Evolutionary conservation across 1,140 invertebrate species (phyloP).

Genomic region (Forficula auricularia): DNA sequence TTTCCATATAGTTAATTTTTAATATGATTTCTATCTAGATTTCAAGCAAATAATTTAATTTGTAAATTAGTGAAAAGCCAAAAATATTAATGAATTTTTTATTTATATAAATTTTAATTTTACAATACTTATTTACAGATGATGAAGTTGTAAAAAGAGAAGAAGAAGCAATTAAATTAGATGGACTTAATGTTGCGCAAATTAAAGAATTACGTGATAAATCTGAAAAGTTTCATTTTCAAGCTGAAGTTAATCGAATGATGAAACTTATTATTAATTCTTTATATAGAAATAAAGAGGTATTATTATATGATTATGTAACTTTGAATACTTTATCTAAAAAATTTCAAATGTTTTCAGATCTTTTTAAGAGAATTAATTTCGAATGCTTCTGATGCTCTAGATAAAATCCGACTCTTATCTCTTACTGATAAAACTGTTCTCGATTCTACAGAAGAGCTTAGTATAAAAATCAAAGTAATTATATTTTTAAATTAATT

Average conservation of each 20-base stretch:
- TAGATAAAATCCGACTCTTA: conserved; percentile 87
- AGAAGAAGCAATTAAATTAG: conserved; percentile 92
- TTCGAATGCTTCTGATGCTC: conserved; percentile 88
- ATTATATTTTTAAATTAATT: not conserved
- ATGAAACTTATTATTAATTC: conserved; percentile 99
- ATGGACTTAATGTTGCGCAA: conserved; percentile 86
- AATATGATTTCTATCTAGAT: too few species aligned
- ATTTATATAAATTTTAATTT: too few species aligned
- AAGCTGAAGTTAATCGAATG: conserved; percentile 95
- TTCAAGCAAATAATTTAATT: too few species aligned
- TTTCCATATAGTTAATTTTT: too few species aligned
- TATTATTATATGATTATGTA: conserved; percentile 21
- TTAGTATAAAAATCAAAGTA: conserved; percentile 80
- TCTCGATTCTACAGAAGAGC: conserved; percentile 59
- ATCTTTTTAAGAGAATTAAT: conserved; percentile 95
- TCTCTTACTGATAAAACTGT: conserved; percentile 73
- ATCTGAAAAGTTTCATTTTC: conserved; percentile 85
- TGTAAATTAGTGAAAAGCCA: too few species aligned
- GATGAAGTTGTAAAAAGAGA: conserved; percentile 66
- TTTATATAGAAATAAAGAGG: conserved; percentile 93
- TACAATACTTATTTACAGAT: too few species aligned
- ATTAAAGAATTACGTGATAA: conserved; percentile 79
- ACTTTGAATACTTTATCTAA: too few species aligned
- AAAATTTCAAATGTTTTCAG: conserved; percentile 28
- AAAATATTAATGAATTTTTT: too few species aligned